These are phyloP conservation scores for Melitaea athalia DNA, from an alignment of 2,888 invertebrate genomes.

Conservation along the genomic window DNA sequence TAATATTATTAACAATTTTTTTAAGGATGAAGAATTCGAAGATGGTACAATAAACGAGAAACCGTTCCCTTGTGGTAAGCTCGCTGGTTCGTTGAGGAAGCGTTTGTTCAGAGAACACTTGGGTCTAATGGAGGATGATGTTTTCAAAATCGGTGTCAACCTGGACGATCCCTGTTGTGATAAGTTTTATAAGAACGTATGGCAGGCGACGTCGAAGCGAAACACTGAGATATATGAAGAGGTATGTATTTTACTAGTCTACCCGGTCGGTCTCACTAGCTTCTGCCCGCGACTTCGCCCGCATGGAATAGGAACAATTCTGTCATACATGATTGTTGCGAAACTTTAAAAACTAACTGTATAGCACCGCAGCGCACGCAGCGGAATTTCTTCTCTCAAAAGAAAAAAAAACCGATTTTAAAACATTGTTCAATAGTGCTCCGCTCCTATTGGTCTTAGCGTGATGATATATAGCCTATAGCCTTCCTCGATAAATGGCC, in stretches of 20 bases:
- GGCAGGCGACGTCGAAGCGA: constrained; percentile 89
- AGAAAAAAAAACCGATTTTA: no score
- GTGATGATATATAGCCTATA: no score
- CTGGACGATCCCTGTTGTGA: constrained; percentile 91
- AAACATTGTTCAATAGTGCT: no score
- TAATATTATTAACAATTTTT: not conserved
- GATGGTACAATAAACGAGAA: constrained; percentile 92
- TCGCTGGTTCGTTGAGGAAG: constrained; percentile 92
- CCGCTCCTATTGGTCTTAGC: no score
- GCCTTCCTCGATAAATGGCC: no score
- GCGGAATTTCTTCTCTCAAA: no score
- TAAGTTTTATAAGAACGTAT: constrained; percentile 91
- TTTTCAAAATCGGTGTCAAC: constrained; percentile 78
- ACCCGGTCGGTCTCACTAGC: no score
- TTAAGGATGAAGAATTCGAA: constrained; percentile 89
- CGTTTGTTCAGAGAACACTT: constrained; percentile 96
- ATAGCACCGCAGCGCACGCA: no score
- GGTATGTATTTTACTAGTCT: constrained; percentile 46
- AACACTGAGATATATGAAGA: constrained; percentile 96
- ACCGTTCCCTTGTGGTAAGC: constrained; percentile 91
- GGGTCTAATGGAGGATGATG: constrained; percentile 82
- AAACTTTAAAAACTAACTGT: no score
- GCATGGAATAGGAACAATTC: no score
- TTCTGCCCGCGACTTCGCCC: no score
- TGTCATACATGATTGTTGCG: no score